phyloP scores from a whole-genome alignment of 2,797 vertebrate genomes.

The Halcyon leucocephala region DNA sequence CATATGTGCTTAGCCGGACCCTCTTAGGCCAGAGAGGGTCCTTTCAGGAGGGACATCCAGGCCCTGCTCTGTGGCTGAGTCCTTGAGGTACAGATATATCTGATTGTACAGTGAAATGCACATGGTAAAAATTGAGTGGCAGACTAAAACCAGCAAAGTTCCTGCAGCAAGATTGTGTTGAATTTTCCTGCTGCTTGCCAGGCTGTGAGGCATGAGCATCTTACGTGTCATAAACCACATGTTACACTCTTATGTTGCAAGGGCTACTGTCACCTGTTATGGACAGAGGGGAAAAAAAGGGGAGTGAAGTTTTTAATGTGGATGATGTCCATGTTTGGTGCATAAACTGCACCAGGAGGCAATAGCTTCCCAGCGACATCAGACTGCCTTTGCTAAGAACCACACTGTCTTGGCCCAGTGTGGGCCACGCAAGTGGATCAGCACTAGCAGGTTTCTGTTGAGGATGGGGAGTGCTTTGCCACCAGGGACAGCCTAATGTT shows the following conservation, averaged over 20 bases:
- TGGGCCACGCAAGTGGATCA: rapidly evolving
- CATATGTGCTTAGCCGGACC: not conserved
- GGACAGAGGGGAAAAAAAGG: not conserved
- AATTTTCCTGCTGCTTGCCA: not conserved
- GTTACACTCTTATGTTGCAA: not conserved
- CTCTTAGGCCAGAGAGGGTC: not conserved
- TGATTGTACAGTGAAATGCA: not conserved
- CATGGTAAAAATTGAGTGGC: not conserved
- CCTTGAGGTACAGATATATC: not conserved
- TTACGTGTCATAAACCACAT: rapidly evolving
- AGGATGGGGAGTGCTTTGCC: not conserved
- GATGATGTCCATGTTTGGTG: not conserved
- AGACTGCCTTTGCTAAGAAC: not conserved
- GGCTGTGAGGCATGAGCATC: not conserved
- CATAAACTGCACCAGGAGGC: not conserved
- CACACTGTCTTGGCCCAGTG: rapidly evolving
- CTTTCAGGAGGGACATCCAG: not conserved
- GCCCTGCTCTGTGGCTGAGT: not conserved
- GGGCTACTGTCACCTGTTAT: not conserved
- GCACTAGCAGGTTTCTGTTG: not conserved
- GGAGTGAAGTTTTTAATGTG: not conserved
- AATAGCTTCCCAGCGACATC: not conserved
- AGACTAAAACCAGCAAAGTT: not conserved
- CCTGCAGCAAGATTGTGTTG: not conserved
- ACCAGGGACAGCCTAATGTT: not conserved